Evolutionary conservation across 2,113 vertebrate species (phyloP), one percentile per base, ranked within the genome.

Genomic region (Osmerus eperlanus): DNA sequence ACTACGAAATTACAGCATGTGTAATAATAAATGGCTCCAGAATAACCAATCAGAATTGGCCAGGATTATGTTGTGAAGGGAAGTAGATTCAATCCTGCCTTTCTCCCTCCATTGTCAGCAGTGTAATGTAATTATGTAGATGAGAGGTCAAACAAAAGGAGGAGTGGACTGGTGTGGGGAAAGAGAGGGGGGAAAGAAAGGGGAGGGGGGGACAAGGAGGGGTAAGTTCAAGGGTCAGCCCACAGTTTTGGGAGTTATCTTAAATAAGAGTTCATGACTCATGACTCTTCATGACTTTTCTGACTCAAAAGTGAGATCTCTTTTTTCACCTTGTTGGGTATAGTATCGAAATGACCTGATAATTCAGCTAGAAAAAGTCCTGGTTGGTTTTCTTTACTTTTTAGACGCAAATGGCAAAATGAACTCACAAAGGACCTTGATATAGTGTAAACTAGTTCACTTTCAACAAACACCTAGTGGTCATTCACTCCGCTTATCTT

Each of bases 71-170:
- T 47, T 47, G 70, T 76, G 65, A 70, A 16, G 61, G 47, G 36
- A 63, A 32, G 13, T 56, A 64, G 51, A 3, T 77, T 79, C 71
- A 76, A 81, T 81, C 73, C 68, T 72, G 16, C 55, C n/a, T 73
- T 65, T 77, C 51, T 68, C 47, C 23, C 65, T 76, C 66, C 77
- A 65, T 70, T 85, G 78, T 84, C 72, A 81, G 78, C 67, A 56
- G 62, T 83, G 79, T 80, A 78, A 81, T 87, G 73, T 82, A 80
- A 85, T 84, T 75, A 83, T 64, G 72, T 36, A 72, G 71, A 68
- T 55, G 64, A 69, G 70, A 54, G 25, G 36, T 29, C 55, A 81
- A 81, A 82, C 77, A 78, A 86, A 74, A 75, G 70, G 53, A 23
- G 62, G 21, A 25, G 29, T 60, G 51, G 15, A 71, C 23, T 52